Evolutionary conservation across 2,888 invertebrate genomes (phyloP), one percentile per base, ranked within the genome.

Genomic region (Antheraea assamensis): DNA sequence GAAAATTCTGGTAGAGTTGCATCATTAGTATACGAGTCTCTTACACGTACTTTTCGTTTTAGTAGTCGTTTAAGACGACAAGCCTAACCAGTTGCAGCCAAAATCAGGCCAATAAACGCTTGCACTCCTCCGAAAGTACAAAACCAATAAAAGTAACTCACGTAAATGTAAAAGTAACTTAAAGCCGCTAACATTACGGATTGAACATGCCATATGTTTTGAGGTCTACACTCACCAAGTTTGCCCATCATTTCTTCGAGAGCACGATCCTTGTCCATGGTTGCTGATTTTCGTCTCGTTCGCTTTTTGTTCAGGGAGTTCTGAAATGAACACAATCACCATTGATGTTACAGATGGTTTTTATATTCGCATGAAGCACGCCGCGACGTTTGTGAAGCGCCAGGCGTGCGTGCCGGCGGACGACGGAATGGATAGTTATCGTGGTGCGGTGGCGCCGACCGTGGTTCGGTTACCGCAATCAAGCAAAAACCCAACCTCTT

Each of bases 191-290:
- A 64, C 71, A 27, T 52, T 71, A 73, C 70, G 52, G 52, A 70
- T 64, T 75, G 74, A 24, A 71, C 72, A 72, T 74, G 76, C 87
- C 89, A 90, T 90, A 91, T 90, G 91, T 81, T 74, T 75, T 72
- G 58, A 76, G 73, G 71, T 70, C 72, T 71, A 68, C 74, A 90
- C 94, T 95, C 82, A 96, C 96, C 96, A 82, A 96, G 90, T 87
- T 96, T 96, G 82, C 95, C 95, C 96, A 96, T 96, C 87, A 96
- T 95, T 80, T 96, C 96, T 84, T 96, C 96, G 74, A 96, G 85
- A 47, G 96, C 96, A 83, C 93, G 95, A 90, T 96, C 96, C 86
- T 96, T 95, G 83, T 96, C 96, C 96, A 96, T 96, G 85, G 72
- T 89, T 79, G 70, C 7, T 75, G 72, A 68, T 74, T 75, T 75